Percentiles rank a stretch among this genome's conserved stretches.
Evolutionary conservation across 2,888 invertebrate genomes (phyloP).

Genomic region (Sphaerophoria rueppellii): DNA sequence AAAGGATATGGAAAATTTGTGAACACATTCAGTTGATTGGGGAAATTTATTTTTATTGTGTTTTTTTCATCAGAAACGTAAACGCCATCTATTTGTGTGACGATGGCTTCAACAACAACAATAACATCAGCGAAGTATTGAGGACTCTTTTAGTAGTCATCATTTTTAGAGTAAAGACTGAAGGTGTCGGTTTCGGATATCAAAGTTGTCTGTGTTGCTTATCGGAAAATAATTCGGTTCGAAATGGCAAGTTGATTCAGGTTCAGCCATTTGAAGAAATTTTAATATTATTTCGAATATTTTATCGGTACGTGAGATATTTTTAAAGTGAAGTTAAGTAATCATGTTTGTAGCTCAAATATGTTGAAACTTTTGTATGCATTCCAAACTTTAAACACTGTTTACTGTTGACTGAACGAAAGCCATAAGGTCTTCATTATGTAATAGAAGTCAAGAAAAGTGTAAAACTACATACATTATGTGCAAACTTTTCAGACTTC

Average conservation of each 20-base stretch:
- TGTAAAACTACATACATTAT: no score
- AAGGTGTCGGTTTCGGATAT: conserved; percentile 16
- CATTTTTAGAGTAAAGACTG: no score
- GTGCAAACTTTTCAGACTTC: no score
- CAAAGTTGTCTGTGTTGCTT: background rate
- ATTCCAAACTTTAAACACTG: no score
- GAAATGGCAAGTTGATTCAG: conserved; percentile 20
- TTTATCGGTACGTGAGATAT: background rate
- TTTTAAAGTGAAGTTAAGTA: background rate
- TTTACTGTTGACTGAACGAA: no score
- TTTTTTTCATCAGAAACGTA: conserved; percentile 26
- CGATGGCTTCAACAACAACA: background rate
- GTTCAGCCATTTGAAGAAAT: background rate
- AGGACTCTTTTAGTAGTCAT: no score
- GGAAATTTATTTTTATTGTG: conserved; percentile 35
- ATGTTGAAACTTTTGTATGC: no score
- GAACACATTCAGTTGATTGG: conserved; percentile 36
- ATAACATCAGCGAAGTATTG: background rate
- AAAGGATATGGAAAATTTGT: conserved; percentile 12
- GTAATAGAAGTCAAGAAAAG: no score
- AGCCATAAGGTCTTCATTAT: no score
- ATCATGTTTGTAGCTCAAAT: no score
- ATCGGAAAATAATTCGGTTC: background rate
- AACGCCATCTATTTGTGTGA: background rate
- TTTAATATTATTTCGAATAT: background rate